Conservation (phyloP, 2,888 invertebrate species). For the Neria commutata region DNA sequence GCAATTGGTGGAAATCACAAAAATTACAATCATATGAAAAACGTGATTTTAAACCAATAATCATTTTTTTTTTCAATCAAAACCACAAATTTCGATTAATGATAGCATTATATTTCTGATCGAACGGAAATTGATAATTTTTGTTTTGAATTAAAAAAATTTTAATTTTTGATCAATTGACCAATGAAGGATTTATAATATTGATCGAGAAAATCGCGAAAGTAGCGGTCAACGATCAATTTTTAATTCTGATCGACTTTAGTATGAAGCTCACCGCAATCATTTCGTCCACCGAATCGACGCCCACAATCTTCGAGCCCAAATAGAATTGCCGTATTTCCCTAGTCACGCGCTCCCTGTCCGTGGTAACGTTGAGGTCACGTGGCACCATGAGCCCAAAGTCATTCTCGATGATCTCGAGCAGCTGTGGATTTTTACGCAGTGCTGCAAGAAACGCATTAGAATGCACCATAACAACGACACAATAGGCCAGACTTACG, state of each 20-base stretch:
- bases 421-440: slow-evolving; percentile 66
- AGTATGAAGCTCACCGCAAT: slow-evolving; percentile 61
- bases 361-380: slow-evolving; percentile 61
- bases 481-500: slow-evolving; percentile 60
- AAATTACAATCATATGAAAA: slow-evolving; percentile 21
- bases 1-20: too few species aligned
- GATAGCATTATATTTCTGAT: too few species aligned
- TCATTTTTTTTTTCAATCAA: too few species aligned
- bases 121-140: too few species aligned
- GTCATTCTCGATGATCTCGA: slow-evolving; percentile 66
- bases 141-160: too few species aligned
- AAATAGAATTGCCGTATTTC: slow-evolving; percentile 67
- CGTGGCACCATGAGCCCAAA: slow-evolving; percentile 67
- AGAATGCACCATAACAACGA: background rate
- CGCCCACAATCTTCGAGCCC: slow-evolving; percentile 65
- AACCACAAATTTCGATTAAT: background rate
- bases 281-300: slow-evolving; percentile 66
- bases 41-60: background rate
- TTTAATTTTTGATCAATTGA: too few species aligned
- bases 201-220: too few species aligned
- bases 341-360: slow-evolving; percentile 60
- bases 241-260: too few species aligned
- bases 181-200: too few species aligned
- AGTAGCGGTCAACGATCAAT: too few species aligned
- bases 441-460: slow-evolving; percentile 60